phyloP scores from a whole-genome alignment of 2,113 vertebrate species.

The Laterallus jamaicensis region DNA sequence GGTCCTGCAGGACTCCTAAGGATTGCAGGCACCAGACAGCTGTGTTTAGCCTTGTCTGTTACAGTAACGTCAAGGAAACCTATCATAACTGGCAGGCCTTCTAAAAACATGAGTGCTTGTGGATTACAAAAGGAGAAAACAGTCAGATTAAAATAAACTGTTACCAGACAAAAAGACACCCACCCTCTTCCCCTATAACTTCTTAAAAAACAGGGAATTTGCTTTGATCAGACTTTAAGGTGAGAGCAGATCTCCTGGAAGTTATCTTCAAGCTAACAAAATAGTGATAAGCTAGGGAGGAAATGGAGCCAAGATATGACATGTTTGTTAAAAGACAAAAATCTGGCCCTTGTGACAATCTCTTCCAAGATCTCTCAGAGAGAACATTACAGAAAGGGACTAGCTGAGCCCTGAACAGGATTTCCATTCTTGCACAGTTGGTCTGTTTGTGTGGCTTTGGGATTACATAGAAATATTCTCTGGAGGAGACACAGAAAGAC shows the following conservation, averaged over 20 bases:
- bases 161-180: constrained; percentile 61
- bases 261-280: constrained; percentile 63
- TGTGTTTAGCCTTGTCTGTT: constrained; percentile 72
- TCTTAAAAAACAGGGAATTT: constrained; percentile 8
- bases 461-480: not conserved
- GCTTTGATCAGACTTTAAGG: constrained; percentile 65
- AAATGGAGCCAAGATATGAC: constrained; percentile 10
- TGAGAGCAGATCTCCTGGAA: constrained; percentile 54
- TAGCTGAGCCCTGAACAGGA: not conserved
- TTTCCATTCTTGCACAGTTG: not conserved
- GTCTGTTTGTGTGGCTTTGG: not conserved
- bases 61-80: constrained; percentile 61
- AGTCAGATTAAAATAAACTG: constrained; percentile 73
- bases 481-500: not conserved
- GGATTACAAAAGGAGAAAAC: constrained; percentile 73
- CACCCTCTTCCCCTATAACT: constrained; percentile 41
- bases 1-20: constrained; percentile 57
- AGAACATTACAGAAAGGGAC: not conserved
- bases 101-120: constrained; percentile 57
- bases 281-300: constrained; percentile 55
- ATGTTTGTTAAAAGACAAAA: constrained; percentile 45
- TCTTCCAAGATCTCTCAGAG: not conserved
- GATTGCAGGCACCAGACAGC: constrained; percentile 66
- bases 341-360: constrained; percentile 11
- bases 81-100: constrained; percentile 71